Evolutionary conservation across 2,888 invertebrate genomes (phyloP).

Genomic region (Xestoiulus laeticollis): DNA sequence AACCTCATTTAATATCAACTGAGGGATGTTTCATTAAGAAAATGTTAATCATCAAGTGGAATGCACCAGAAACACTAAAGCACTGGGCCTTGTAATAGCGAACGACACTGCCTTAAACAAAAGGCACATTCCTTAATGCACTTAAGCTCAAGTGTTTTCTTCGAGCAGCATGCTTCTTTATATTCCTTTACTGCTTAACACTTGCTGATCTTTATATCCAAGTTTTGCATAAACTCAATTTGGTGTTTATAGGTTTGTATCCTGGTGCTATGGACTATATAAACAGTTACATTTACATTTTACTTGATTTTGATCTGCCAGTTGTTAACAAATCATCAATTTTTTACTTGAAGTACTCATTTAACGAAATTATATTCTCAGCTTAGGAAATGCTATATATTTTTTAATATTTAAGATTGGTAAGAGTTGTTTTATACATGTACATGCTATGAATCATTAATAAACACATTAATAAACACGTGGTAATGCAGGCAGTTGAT

Average conservation of each 20-base stretch:
- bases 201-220: background rate
- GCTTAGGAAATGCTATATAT: too few species aligned
- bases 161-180: background rate
- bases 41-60: constrained; percentile 19
- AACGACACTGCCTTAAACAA: background rate
- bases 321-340: too few species aligned
- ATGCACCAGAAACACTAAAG: background rate
- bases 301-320: too few species aligned
- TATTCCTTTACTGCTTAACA: constrained; percentile 9
- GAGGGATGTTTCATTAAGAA: constrained; percentile 20
- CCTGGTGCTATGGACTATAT: too few species aligned
- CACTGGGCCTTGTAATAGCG: background rate
- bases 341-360: too few species aligned
- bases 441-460: too few species aligned
- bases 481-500: too few species aligned
- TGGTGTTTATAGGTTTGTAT: background rate
- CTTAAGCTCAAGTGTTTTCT: background rate
- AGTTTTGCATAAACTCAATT: background rate
- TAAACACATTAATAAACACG: too few species aligned
- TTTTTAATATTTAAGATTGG: too few species aligned
- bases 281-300: too few species aligned
- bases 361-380: too few species aligned
- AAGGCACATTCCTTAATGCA: background rate
- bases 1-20: constrained; percentile 12
- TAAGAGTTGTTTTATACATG: too few species aligned